Evolutionary conservation across 1,140 invertebrate genomes (phyloP).

Genomic region (Parasteatoda tepidariorum): DNA sequence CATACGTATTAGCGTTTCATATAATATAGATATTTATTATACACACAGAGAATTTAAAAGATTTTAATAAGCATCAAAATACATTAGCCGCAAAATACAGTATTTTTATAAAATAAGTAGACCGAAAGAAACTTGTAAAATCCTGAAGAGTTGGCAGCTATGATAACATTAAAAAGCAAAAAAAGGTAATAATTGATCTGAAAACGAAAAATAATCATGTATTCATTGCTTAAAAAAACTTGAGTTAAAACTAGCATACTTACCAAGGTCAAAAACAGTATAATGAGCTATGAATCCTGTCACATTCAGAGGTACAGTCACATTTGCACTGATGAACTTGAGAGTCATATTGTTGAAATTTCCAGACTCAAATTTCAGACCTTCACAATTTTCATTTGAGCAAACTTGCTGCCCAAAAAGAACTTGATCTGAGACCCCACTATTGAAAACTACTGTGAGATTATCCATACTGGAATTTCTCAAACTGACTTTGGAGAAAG

Average conservation of each 20-base stretch:
- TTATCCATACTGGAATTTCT: constrained; percentile 50
- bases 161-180: neutral
- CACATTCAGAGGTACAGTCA: constrained; percentile 32
- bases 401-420: constrained; percentile 50
- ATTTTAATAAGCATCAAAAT: too few species aligned
- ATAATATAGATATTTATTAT: too few species aligned
- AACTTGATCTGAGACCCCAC: neutral
- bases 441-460: constrained; percentile 29
- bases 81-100: too few species aligned
- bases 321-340: constrained; percentile 50
- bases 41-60: too few species aligned
- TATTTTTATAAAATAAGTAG: too few species aligned
- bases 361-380: constrained; percentile 47
- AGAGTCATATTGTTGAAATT: constrained; percentile 34
- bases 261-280: constrained; percentile 44
- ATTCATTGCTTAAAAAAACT: too few species aligned
- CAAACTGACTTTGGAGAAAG: constrained; percentile 54
- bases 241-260: neutral
- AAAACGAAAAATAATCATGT: neutral
- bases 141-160: neutral
- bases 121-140: neutral
- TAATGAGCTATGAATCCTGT: constrained; percentile 50
- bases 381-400: constrained; percentile 43
- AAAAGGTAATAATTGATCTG: neutral
- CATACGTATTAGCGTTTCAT: too few species aligned